Base-by-base conservation (phyloP, 2,113 vertebrate species). In the Nanorana parkeri region DNA sequence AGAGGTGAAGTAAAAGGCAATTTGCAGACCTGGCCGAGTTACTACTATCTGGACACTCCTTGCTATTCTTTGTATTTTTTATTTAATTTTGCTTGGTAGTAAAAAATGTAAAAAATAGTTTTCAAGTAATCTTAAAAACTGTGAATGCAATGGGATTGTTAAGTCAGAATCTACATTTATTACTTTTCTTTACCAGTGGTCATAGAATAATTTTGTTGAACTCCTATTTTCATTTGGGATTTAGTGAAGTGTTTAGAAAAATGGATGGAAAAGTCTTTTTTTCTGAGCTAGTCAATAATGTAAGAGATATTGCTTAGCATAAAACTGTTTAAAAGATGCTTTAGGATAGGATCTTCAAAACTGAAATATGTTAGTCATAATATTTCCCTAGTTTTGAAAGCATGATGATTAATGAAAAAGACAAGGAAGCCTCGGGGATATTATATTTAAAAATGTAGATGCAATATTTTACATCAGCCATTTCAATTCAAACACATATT, bases 401-500 rank as follows among this genome's bases (percentile, higher is more conserved):
- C 60, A 16, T 24, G 60, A 23, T 63, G 60, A 63, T 63, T 63
- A 23, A 63, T 63, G 60, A 24, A 24, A 26, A 61, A 21, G 23
- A 24, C 60, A 24, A 24, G 21, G 21, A 63, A 15, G 60, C 24
- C 60, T 63, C 1, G 3, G 21, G 60, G 60, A 23, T 63, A 63
- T 63, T 63, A 13, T 63, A 63, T 63, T 63, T 24, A 63, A 63
- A 63, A 24, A 63, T 20, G 55, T 63, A 63, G 60, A 63, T 63
- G 60, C 60, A 63, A 63, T 63, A 63, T 63, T 24, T 63, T 63
- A 24, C 11, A 63, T 63, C 60, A 63, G 60, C 7, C 60, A 63
- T 63, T 63, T 16, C 21, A 63, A 21, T 63, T 63, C 60, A 63
- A 23, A 63, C 26, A 16, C 23, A 10, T 63, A 24, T 21, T 63